phyloP scores from a whole-genome alignment of 1,140 invertebrate species.

The Yoshiicerus persimilis region DNA sequence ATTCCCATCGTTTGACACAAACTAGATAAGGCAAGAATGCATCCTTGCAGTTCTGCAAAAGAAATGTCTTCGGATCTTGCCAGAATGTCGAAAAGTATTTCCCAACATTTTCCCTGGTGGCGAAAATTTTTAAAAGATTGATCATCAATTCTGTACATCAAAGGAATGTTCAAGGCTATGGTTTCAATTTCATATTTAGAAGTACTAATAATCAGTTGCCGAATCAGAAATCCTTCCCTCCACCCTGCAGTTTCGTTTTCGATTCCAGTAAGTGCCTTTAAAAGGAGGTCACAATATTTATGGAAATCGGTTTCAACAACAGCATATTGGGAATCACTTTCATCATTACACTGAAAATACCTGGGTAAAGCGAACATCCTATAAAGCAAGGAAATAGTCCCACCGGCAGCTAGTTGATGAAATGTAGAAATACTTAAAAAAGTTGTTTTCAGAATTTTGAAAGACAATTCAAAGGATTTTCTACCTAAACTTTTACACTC shows the following conservation, averaged over 20 bases:
- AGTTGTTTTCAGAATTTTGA: slow-evolving; percentile 24
- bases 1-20: slow-evolving; percentile 17
- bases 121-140: slow-evolving; percentile 6
- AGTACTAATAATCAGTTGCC: slow-evolving; percentile 1
- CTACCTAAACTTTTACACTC: slow-evolving; percentile 11
- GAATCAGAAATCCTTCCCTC: slow-evolving; percentile 28
- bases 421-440: slow-evolving; percentile 2
- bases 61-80: background rate
- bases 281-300: background rate
- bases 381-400: background rate
- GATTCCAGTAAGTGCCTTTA: background rate
- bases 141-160: slow-evolving; percentile 7
- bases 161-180: slow-evolving; percentile 9
- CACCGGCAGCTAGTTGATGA: background rate
- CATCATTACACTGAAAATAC: background rate
- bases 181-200: background rate
- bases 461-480: slow-evolving; percentile 1
- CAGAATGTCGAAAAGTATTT: slow-evolving; percentile 13
- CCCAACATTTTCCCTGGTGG: slow-evolving; percentile 24
- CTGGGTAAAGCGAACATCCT: background rate
- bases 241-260: slow-evolving; percentile 36
- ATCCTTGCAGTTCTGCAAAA: slow-evolving; percentile 10
- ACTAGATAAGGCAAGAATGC: slow-evolving; percentile 15
- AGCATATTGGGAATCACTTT: background rate
- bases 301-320: background rate